phyloP scores from a whole-genome alignment of 2,888 invertebrate species.

The Nephrotoma guestfalica region DNA sequence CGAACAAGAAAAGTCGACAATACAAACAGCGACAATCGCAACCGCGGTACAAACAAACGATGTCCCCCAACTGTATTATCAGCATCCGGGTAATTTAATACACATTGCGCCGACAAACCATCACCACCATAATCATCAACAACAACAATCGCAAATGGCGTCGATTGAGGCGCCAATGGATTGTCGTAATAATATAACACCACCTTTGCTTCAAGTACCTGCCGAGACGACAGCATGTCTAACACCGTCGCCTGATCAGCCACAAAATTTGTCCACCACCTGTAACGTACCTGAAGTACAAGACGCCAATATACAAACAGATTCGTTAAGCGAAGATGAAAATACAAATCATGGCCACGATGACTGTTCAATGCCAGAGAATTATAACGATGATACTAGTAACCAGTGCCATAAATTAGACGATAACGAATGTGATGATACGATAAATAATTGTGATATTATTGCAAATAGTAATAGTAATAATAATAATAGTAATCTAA shows the following conservation, averaged over 20 bases:
- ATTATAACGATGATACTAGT: not conserved
- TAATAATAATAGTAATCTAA: not conserved
- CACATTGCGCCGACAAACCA: constrained; percentile 12
- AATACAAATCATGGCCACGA: constrained; percentile 24
- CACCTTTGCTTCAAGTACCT: constrained; percentile 8
- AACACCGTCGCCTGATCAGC: constrained; percentile 46
- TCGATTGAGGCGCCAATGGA: not conserved
- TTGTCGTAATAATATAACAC: constrained; percentile 3
- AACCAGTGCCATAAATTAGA: constrained; percentile 4
- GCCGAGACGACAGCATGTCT: constrained; percentile 22
- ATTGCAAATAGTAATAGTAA: not conserved
- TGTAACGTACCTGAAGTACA: constrained; percentile 41
- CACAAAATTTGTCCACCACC: constrained; percentile 13
- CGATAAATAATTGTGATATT: not conserved
- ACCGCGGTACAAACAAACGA: constrained; percentile 15
- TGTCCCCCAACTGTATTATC: constrained; percentile 14
- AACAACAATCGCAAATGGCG: not conserved
- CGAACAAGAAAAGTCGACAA: constrained; percentile 18
- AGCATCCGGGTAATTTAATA: constrained; percentile 13
- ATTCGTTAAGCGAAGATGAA: constrained; percentile 57
- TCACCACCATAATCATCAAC: not conserved
- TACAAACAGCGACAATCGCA: constrained; percentile 14
- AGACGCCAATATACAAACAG: constrained; percentile 74
- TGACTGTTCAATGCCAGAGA: constrained; percentile 10
- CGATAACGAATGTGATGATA: constrained; percentile 7